Base-by-base conservation (phyloP, 2,113 vertebrate species). In the Alouatta palliata region DNA sequence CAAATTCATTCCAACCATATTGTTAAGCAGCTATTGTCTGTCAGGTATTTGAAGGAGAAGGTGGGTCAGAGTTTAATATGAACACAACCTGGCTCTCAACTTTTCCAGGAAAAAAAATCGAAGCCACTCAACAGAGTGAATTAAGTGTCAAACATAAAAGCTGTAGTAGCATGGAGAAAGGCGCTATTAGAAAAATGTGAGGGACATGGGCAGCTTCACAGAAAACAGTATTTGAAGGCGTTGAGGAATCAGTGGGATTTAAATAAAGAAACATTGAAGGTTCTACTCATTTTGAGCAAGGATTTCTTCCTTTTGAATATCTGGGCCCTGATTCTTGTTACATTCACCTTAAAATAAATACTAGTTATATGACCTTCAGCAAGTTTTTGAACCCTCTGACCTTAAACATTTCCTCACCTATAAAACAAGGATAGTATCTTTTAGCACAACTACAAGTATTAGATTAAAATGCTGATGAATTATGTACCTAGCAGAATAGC, bases 51-150 rank as follows among this genome's bases (percentile, higher is more conserved):
- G 47, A 94, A 93, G 16, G 23, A 52, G 11, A 64, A 95, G 20
- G 8, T 70, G 20, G 20, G 52, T 52, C 17, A 32, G 16, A 52
- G 35, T 47, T 84, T 70, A 70, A 87, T 10, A 87, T 35, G 12
- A 96, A 87, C 32, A 81, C 35, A 91, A 80, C 37, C 66, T 70
- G 45, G 40, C 58, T 87, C 37, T 92, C 82, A 73, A 66, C 66
- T 49, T 87, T 52, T 5, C 75, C 82, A 93, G 61, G 83, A 93
- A 91, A 91, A 90, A 90, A 91, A 76, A 37, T 35, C 61, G 80
- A 90, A 88, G 23, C 4, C 8, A 71, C 52, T n/a, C 25, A 52
- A 25, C 71, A 79, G n/a, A 90, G 56, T 85, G n/a, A 92, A 64
- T 5, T 64, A 61, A 95, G 70, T 37, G 16, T 70, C n/a, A 93